A percentile compares a stretch with the other conserved stretches of the same genome.
phyloP scores from a whole-genome alignment of 2,797 vertebrate species.

The Xerus rutilus region DNA sequence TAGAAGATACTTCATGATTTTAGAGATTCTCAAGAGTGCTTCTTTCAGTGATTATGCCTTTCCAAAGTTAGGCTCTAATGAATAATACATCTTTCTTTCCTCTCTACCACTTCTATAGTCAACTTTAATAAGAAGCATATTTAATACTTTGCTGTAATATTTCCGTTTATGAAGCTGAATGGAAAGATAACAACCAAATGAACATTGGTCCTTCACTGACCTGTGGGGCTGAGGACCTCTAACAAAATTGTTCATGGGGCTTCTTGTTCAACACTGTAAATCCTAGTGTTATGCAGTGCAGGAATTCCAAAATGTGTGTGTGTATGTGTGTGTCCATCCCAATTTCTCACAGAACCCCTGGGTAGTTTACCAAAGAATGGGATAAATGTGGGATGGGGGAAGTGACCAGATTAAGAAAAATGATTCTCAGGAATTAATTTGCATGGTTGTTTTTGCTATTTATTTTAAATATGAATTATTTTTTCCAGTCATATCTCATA shows the following conservation, averaged over 20 bases:
- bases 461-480: constrained; percentile 69
- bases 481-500: constrained; percentile 15
- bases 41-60: neutral
- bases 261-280: neutral
- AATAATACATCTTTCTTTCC: neutral
- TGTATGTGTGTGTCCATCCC: neutral
- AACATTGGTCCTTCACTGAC: neutral
- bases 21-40: neutral
- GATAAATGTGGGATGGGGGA: neutral
- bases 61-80: neutral
- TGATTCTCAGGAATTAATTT: neutral
- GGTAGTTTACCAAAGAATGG: neutral
- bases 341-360: neutral
- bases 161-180: neutral
- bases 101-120: neutral
- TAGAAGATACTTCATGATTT: neutral
- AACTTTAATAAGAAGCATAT: neutral
- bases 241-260: neutral
- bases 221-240: neutral
- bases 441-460: constrained; percentile 21
- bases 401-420: constrained; percentile 41
- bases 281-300: neutral
- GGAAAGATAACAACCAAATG: neutral
- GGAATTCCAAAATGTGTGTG: constrained; percentile 3
- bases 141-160: constrained; percentile 12